phyloP scores from a whole-genome alignment of 2,888 invertebrate species.

The Ptychoptera contaminata region DNA sequence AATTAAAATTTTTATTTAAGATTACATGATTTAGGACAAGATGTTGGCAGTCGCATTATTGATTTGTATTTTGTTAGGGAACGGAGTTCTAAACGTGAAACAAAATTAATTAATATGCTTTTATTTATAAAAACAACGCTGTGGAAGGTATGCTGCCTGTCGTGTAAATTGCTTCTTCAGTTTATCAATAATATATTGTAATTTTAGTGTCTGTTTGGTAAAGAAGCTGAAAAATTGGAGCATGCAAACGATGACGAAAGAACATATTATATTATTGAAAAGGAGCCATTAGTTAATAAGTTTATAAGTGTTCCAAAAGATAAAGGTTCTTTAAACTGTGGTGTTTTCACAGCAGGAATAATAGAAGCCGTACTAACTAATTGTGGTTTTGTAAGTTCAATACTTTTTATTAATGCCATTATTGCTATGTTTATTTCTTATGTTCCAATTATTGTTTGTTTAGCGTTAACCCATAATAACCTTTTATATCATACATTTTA shows the following conservation, averaged over 20 bases:
- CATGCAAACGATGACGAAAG: conserved; percentile 97
- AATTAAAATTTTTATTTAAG: conserved; percentile 33
- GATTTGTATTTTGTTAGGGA: conserved; percentile 91
- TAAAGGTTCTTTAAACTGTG: conserved; percentile 93
- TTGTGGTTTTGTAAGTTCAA: conserved; percentile 85
- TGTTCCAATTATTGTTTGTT: conserved; percentile 1
- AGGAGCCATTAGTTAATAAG: conserved; percentile 91
- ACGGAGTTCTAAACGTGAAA: conserved; percentile 85
- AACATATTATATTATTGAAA: conserved; percentile 96
- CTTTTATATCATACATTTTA: neutral
- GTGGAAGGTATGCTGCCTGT: conserved; percentile 62
- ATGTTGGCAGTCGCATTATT: conserved; percentile 84
- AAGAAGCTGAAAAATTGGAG: conserved; percentile 96
- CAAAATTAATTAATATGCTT: conserved; percentile 84
- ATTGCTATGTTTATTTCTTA: neutral
- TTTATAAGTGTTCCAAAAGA: conserved; percentile 97
- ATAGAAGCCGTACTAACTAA: conserved; percentile 89
- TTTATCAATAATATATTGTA: neutral
- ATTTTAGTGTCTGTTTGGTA: conserved; percentile 78
- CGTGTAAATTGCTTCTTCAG: neutral
- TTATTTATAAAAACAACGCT: conserved; percentile 90
- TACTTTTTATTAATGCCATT: neutral
- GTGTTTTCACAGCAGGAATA: conserved; percentile 96
- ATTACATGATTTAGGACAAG: conserved; percentile 84
- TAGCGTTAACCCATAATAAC: neutral